phyloP scores from a whole-genome alignment of 2,797 vertebrate genomes.

The Naso thynnoides region DNA sequence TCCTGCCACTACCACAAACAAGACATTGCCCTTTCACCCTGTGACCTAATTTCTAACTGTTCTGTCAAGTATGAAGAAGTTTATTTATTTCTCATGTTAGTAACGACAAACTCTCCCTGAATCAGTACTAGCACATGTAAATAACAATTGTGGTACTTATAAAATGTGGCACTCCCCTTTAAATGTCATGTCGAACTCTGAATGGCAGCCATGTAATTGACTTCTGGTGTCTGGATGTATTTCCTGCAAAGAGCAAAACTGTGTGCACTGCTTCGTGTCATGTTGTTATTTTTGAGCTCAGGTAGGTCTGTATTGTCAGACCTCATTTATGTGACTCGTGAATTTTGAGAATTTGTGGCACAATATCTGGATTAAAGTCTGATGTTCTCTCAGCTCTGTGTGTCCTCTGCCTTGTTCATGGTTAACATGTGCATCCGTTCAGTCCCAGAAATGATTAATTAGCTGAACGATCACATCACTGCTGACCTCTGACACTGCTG shows the following conservation, averaged over 20 bases:
- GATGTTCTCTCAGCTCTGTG: slow-evolving; percentile 26
- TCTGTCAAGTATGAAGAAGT: neutral
- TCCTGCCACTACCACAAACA: neutral
- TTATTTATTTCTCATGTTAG: neutral
- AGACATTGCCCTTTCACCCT: slow-evolving; percentile 14
- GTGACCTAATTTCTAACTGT: neutral
- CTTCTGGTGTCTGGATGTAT: slow-evolving; percentile 6
- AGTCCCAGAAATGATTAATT: slow-evolving; percentile 25
- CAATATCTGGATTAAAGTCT: slow-evolving; percentile 54
- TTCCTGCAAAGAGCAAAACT: neutral
- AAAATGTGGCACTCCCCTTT: neutral
- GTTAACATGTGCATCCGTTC: slow-evolving; percentile 32
- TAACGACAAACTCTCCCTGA: neutral
- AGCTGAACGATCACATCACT: neutral
- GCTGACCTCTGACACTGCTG: neutral
- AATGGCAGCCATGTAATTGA: neutral
- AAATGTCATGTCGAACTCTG: neutral
- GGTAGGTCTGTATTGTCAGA: slow-evolving; percentile 23
- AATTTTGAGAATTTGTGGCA: slow-evolving; percentile 27
- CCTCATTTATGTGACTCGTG: slow-evolving; percentile 2
- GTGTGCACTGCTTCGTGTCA: slow-evolving; percentile 13
- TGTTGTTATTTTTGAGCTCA: slow-evolving; percentile 25
- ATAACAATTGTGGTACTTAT: neutral
- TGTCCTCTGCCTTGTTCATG: slow-evolving; percentile 42
- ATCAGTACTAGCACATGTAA: slow-evolving; percentile 8